phyloP scores from a whole-genome alignment of 2,888 invertebrate genomes.

The Hedychridium roseum region DNA sequence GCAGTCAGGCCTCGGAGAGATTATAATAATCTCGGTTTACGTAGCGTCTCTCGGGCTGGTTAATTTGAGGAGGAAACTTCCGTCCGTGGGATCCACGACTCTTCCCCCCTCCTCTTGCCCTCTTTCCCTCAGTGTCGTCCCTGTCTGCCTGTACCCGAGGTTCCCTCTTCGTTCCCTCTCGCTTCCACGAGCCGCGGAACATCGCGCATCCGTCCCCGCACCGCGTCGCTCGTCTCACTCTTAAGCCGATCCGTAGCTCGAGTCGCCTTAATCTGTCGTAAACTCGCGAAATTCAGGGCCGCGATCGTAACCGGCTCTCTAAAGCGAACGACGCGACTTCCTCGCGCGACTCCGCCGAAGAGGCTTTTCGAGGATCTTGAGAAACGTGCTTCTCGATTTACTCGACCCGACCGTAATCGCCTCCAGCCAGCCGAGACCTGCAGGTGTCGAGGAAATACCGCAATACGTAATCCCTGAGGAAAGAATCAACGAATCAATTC shows the following conservation, averaged over 20 bases:
- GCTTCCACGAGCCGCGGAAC: too few relatives aligned
- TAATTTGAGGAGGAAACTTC: constrained; percentile 62
- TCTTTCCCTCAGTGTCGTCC: constrained; percentile 2
- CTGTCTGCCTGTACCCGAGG: too few relatives aligned
- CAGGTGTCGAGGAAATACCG: too few relatives aligned
- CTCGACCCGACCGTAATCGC: too few relatives aligned
- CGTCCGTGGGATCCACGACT: constrained; percentile 46
- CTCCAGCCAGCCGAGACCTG: too few relatives aligned
- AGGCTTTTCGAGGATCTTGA: too few relatives aligned
- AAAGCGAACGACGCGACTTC: too few relatives aligned
- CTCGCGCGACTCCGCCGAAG: too few relatives aligned
- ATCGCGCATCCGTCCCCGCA: too few relatives aligned
- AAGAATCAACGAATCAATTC: too few relatives aligned
- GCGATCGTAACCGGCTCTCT: constrained; percentile 5
- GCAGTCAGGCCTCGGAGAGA: constrained; percentile 60
- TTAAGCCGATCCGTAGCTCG: constrained; percentile 46
- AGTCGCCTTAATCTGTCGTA: constrained; percentile 45
- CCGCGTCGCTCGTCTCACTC: constrained; percentile 1
- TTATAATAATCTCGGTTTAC: constrained; percentile 64
- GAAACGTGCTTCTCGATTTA: too few relatives aligned
- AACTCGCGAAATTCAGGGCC: constrained; percentile 31
- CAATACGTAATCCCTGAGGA: too few relatives aligned
- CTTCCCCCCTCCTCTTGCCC: constrained; percentile 23
- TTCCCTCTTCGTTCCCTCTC: constrained; percentile 8
- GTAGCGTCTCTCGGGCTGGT: constrained; percentile 56